A percentile compares a stretch with the other conserved stretches of the same genome.
Evolutionary conservation across 2,888 invertebrate genomes (phyloP).

Genomic region (Diplazon laetatorius): DNA sequence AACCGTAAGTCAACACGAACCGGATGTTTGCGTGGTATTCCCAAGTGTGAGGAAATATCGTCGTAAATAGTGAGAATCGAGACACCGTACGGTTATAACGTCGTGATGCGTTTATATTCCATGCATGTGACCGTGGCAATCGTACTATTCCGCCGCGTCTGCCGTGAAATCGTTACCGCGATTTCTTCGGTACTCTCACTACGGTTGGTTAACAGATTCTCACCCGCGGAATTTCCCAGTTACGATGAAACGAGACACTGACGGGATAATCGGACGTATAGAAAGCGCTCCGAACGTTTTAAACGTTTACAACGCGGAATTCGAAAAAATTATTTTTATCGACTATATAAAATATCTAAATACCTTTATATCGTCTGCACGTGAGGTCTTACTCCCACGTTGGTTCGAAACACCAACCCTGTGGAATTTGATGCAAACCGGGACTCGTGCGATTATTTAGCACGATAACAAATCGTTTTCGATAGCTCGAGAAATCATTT

Average conservation of each 20-base stretch:
- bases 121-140: constrained; percentile 44
- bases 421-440: constrained; percentile 1
- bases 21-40: constrained; percentile 1
- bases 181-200: constrained; percentile 9
- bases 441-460: neutral
- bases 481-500: neutral
- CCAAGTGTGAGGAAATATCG: constrained; percentile 20
- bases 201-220: neutral
- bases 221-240: constrained; percentile 38
- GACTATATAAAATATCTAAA: constrained; percentile 47
- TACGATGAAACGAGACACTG: constrained; percentile 53
- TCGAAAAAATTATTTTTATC: constrained; percentile 38
- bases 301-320: constrained; percentile 34
- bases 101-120: constrained; percentile 30
- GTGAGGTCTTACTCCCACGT: constrained; percentile 53
- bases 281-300: neutral
- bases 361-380: constrained; percentile 31
- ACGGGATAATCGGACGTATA: constrained; percentile 43
- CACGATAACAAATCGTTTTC: neutral
- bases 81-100: constrained; percentile 40
- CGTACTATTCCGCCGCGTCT: constrained; percentile 22
- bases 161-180: constrained; percentile 33
- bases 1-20: neutral
- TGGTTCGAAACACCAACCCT: constrained; percentile 2
- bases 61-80: constrained; percentile 34